Evolutionary conservation across 2,113 vertebrate species (phyloP).

Genomic region (Lethenteron reissneri): DNA sequence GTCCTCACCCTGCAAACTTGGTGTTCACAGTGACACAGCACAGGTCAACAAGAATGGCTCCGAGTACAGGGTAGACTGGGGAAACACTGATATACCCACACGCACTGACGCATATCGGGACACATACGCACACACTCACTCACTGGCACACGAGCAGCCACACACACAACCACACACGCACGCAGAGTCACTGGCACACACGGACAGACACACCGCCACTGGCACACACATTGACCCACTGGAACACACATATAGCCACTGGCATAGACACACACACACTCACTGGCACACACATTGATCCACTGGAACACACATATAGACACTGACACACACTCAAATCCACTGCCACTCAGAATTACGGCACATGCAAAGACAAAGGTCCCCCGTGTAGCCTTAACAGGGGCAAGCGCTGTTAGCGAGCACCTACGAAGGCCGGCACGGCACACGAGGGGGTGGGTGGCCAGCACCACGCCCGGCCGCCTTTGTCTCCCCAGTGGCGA

Average conservation of each 20-base stretch:
- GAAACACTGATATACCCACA: too few species aligned
- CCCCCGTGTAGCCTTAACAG: too few species aligned
- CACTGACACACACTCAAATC: background rate
- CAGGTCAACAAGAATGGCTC: too few species aligned
- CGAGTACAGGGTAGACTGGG: too few species aligned
- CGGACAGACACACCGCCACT: background rate
- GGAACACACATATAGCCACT: background rate
- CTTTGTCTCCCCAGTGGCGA: background rate
- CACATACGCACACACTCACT: background rate
- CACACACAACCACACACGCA: conserved; percentile 1
- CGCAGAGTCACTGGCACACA: background rate
- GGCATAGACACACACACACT: background rate
- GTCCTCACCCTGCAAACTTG: too few species aligned
- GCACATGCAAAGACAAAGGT: too few species aligned
- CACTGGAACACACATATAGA: background rate
- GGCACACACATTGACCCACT: background rate
- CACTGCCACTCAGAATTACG: background rate
- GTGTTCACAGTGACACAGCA: too few species aligned
- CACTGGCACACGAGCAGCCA: background rate
- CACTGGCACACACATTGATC: background rate
- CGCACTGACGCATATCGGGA: too few species aligned
- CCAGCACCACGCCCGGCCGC: background rate
- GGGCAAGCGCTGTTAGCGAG: too few species aligned
- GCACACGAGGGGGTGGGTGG: background rate
- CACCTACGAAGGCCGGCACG: background rate